These are phyloP conservation scores for Heterodera schachtii DNA, from an alignment of 1,140 invertebrate species.

Conservation along the genomic window DNA sequence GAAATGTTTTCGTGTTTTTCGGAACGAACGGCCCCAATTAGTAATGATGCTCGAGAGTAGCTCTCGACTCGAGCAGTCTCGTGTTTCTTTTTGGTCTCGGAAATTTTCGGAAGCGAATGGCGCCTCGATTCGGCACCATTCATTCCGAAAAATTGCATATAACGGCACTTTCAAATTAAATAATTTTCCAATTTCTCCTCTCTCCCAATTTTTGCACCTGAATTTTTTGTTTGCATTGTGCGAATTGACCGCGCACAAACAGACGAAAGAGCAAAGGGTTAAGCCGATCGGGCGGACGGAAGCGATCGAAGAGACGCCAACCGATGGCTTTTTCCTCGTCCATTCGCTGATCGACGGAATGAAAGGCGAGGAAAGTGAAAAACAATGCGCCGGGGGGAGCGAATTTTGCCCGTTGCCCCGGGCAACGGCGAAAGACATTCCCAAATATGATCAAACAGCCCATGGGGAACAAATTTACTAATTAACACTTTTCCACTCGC, in stretches of 20 bases:
- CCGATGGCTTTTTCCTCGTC: neutral
- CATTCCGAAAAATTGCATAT: too few relatives aligned
- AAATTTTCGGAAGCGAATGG: too few relatives aligned
- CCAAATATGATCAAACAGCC: too few relatives aligned
- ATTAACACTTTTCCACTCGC: neutral
- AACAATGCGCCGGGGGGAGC: neutral
- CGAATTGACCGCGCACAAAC: slow-evolving; percentile 36
- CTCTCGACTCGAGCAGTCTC: too few relatives aligned
- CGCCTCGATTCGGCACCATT: too few relatives aligned
- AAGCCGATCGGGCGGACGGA: slow-evolving; percentile 32
- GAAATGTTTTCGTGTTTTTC: too few relatives aligned
- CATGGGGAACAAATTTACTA: neutral
- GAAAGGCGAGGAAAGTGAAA: neutral
- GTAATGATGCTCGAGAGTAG: too few relatives aligned
- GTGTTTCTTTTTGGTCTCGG: too few relatives aligned
- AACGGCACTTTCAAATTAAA: slow-evolving; percentile 26
- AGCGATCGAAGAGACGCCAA: slow-evolving; percentile 19
- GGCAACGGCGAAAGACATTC: too few relatives aligned
- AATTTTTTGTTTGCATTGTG: slow-evolving; percentile 37
- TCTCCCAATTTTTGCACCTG: slow-evolving; percentile 8
- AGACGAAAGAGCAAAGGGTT: slow-evolving; percentile 31
- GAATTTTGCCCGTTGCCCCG: neutral
- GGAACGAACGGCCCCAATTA: too few relatives aligned
- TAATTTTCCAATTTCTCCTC: slow-evolving; percentile 25
- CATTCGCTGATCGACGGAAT: neutral